phyloP scores from a whole-genome alignment of 1,140 invertebrate genomes.

The Tetramorium parvispinum region DNA sequence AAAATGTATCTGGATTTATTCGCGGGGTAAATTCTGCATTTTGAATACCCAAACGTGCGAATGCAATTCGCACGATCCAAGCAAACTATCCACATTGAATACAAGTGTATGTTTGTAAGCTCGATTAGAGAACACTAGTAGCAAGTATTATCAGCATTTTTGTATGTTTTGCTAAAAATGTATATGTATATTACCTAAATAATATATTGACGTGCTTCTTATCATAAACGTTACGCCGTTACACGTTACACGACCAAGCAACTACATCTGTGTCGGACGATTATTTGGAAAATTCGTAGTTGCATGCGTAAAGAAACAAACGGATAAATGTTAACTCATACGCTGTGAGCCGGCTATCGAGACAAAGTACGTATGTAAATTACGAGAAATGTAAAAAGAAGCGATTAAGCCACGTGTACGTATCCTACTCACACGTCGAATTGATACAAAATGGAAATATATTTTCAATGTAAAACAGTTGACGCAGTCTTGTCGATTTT shows the following conservation, averaged over 20 bases:
- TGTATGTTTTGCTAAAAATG: constrained; percentile 62
- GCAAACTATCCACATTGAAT: constrained; percentile 13
- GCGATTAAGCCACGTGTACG: constrained; percentile 55
- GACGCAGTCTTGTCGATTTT: not conserved
- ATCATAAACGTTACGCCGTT: constrained; percentile 42
- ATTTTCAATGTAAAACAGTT: constrained; percentile 68
- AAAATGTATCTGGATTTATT: constrained; percentile 25
- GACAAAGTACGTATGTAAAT: constrained; percentile 5
- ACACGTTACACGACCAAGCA: constrained; percentile 36
- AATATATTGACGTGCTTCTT: constrained; percentile 52
- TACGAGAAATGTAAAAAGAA: constrained; percentile 54
- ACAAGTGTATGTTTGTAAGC: constrained; percentile 26
- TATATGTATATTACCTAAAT: constrained; percentile 39
- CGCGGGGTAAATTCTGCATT: constrained; percentile 30
- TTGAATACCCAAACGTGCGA: constrained; percentile 25
- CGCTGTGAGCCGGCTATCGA: not conserved
- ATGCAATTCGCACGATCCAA: constrained; percentile 21
- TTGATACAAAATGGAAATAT: constrained; percentile 71
- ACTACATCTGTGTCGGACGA: not conserved
- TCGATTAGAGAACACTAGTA: constrained; percentile 30
- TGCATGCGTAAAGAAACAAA: constrained; percentile 4
- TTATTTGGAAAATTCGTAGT: constrained; percentile 21
- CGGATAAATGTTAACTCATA: constrained; percentile 18
- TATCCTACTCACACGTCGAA: constrained; percentile 53
- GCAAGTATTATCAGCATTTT: constrained; percentile 57